Percentiles rank a stretch among this genome's conserved stretches.
These are phyloP conservation scores for Heliconius eleuchia DNA, from an alignment of 1,140 invertebrate species.

Conservation along the genomic window DNA sequence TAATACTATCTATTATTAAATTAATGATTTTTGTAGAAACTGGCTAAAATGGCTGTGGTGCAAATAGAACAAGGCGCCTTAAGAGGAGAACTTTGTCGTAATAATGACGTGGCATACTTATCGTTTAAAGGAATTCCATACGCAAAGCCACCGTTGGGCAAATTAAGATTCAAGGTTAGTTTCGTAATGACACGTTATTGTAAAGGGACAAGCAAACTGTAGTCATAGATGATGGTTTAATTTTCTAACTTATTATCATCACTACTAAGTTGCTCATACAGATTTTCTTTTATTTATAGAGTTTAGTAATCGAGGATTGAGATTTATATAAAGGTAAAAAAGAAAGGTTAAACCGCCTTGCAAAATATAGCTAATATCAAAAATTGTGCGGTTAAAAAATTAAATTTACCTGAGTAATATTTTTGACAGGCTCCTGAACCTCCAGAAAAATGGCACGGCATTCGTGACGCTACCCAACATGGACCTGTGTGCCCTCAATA, in stretches of 20 bases:
- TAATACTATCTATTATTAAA: background rate
- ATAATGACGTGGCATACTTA: slow-evolving; percentile 69
- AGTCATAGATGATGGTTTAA: too few species aligned
- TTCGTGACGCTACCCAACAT: slow-evolving; percentile 73
- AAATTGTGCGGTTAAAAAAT: background rate
- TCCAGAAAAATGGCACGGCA: slow-evolving; percentile 75
- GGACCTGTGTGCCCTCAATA: slow-evolving; percentile 79
- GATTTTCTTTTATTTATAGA: too few species aligned
- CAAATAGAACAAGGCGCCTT: slow-evolving; percentile 68
- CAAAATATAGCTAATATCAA: background rate
- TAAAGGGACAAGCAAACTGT: background rate
- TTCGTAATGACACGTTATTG: background rate
- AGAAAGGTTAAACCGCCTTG: background rate
- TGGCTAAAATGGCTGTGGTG: slow-evolving; percentile 50
- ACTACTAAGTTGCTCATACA: too few species aligned
- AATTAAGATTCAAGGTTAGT: slow-evolving; percentile 82
- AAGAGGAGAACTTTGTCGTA: slow-evolving; percentile 62
- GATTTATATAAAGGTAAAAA: too few species aligned
- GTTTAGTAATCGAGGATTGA: too few species aligned
- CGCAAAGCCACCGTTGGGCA: slow-evolving; percentile 84
- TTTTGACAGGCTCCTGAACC: slow-evolving; percentile 70
- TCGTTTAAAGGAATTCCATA: slow-evolving; percentile 87
- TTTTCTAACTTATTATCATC: too few species aligned
- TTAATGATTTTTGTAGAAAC: slow-evolving; percentile 24
- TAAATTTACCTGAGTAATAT: background rate